Conservation (phyloP, 2,888 invertebrate species). For the Pseudanteris insignis region DNA sequence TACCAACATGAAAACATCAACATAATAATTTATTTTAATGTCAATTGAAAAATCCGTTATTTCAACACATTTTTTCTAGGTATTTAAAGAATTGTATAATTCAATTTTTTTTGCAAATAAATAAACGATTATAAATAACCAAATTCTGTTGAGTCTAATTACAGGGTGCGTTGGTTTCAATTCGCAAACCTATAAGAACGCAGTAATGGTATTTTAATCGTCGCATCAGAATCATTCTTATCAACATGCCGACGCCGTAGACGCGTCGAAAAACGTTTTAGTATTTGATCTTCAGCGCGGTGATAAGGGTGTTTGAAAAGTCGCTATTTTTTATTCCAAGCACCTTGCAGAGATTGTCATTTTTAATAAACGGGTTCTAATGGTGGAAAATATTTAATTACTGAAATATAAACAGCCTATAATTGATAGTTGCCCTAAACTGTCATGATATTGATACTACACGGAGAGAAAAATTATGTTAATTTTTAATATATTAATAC, state of each 20-base stretch:
- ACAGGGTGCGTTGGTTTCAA: slow-evolving; percentile 45
- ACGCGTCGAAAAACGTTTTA: slow-evolving; percentile 26
- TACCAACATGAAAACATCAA: too few relatives aligned
- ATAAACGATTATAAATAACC: slow-evolving; percentile 54
- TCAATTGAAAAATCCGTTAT: too few relatives aligned
- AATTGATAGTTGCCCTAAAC: too few relatives aligned
- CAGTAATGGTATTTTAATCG: slow-evolving; percentile 34
- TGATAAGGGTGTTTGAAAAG: slow-evolving; percentile 40
- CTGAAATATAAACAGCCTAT: too few relatives aligned
- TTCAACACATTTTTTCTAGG: too few relatives aligned
- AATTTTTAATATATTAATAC: too few relatives aligned
- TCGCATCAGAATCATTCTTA: slow-evolving; percentile 34
- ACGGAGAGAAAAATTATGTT: too few relatives aligned
- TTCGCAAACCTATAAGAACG: slow-evolving; percentile 41
- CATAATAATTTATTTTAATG: too few relatives aligned
- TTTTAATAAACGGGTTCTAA: slow-evolving; percentile 7
- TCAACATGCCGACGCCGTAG: slow-evolving; percentile 27
- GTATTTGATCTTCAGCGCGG: slow-evolving; percentile 34
- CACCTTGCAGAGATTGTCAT: slow-evolving; percentile 15
- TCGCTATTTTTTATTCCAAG: slow-evolving; percentile 21
- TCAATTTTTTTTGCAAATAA: too few relatives aligned
- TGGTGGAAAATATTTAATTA: too few relatives aligned
- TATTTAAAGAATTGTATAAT: too few relatives aligned
- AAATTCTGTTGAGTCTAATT: slow-evolving; percentile 36
- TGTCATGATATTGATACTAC: too few relatives aligned